phyloP scores from a whole-genome alignment of 1,140 invertebrate genomes.

The Microvelia longipes region DNA sequence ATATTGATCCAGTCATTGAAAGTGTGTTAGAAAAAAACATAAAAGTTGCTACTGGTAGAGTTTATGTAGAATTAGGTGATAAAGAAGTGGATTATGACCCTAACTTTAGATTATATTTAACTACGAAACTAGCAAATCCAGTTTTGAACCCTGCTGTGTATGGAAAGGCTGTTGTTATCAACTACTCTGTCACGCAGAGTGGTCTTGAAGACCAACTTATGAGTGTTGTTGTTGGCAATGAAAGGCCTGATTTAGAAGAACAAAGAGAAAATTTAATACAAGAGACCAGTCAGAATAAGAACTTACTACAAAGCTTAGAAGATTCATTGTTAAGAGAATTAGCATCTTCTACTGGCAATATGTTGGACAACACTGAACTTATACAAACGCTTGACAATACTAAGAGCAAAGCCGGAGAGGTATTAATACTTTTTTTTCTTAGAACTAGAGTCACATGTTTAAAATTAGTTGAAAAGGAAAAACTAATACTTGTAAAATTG shows the following conservation, averaged over 20 bases:
- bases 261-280: slow-evolving; percentile 64
- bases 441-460: no score
- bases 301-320: slow-evolving; percentile 60
- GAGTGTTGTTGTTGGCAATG: slow-evolving; percentile 67
- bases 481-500: no score
- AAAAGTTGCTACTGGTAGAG: slow-evolving; percentile 51
- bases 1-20: slow-evolving; percentile 77
- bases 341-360: slow-evolving; percentile 69
- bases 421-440: no score
- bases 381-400: slow-evolving; percentile 75
- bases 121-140: slow-evolving; percentile 75
- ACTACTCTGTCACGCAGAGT: slow-evolving; percentile 71
- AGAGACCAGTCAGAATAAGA: slow-evolving; percentile 75
- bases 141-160: slow-evolving; percentile 67
- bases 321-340: slow-evolving; percentile 66
- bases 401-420: slow-evolving; percentile 64
- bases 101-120: slow-evolving; percentile 72
- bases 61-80: slow-evolving; percentile 22
- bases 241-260: slow-evolving; percentile 69
- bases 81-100: slow-evolving; percentile 75
- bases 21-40: slow-evolving; percentile 77
- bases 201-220: slow-evolving; percentile 78
- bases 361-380: slow-evolving; percentile 76
- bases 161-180: slow-evolving; percentile 73
- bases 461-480: no score